A percentile compares a stretch with the other conserved stretches of the same genome.
phyloP scores from a whole-genome alignment of 1,140 invertebrate species.

The Psix sp. region DNA sequence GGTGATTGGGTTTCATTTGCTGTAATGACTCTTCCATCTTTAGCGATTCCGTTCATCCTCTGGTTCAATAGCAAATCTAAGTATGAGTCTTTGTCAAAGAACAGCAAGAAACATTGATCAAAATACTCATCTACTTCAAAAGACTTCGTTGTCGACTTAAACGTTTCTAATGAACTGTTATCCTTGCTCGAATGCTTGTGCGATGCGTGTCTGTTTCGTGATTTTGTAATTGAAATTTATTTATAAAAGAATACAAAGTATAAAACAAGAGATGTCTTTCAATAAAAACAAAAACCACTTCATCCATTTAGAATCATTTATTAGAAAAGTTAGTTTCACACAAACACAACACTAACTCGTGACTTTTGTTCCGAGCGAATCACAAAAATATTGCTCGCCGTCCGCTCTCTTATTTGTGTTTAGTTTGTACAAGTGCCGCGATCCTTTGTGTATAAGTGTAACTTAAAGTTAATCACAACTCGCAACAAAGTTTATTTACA shows the following conservation, averaged over 20 bases:
- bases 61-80: conserved; percentile 97
- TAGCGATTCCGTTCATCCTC: conserved; percentile 94
- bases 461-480: conserved; percentile 31
- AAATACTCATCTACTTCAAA: conserved; percentile 9
- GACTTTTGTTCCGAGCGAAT: no score
- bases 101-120: conserved; percentile 71
- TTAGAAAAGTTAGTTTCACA: conserved; percentile 34
- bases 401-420: background rate
- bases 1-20: conserved; percentile 97
- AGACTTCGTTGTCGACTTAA: conserved; percentile 9
- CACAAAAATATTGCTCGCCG: conserved; percentile 26
- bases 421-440: conserved; percentile 25
- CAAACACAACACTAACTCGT: conserved; percentile 11
- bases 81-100: conserved; percentile 86
- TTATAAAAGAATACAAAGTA: conserved; percentile 60
- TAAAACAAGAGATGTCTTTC: background rate
- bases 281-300: no score
- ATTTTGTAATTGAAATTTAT: conserved; percentile 73
- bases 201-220: conserved; percentile 65
- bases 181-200: conserved; percentile 63
- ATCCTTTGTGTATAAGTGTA: conserved; percentile 21
- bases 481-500: conserved; percentile 49
- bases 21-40: conserved; percentile 95
- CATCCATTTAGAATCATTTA: conserved; percentile 19
- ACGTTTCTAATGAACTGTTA: conserved; percentile 40